Evolutionary conservation across 2,113 vertebrate genomes (phyloP).

Genomic region (Channa maculata): DNA sequence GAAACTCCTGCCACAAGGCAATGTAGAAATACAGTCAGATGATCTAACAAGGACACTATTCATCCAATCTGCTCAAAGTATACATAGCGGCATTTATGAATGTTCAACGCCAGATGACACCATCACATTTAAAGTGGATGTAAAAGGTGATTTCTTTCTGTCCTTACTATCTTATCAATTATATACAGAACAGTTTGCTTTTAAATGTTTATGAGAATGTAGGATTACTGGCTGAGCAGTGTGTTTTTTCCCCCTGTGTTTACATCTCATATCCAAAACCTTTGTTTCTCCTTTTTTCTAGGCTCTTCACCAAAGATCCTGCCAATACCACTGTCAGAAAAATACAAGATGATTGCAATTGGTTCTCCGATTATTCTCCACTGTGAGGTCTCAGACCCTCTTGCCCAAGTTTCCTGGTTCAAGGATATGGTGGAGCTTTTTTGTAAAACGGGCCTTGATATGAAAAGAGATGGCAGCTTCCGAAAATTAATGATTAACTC

Average conservation of each 20-base stretch:
- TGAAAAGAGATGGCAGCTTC: slow-evolving; percentile 84
- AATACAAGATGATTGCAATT: slow-evolving; percentile 67
- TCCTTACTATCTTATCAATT: slow-evolving; percentile 18
- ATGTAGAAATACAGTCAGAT: slow-evolving; percentile 70
- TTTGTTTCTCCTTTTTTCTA: slow-evolving; percentile 67
- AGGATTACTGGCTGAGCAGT: background rate
- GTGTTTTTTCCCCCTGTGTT: slow-evolving; percentile 10
- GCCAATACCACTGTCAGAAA: slow-evolving; percentile 75
- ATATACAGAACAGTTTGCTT: background rate
- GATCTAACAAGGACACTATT: slow-evolving; percentile 70
- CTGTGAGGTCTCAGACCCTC: slow-evolving; percentile 85
- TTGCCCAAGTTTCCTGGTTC: slow-evolving; percentile 88
- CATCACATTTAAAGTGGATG: slow-evolving; percentile 80
- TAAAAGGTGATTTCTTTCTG: slow-evolving; percentile 81
- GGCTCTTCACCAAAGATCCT: slow-evolving; percentile 76
- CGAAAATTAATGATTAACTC: slow-evolving; percentile 86
- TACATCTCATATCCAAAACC: slow-evolving; percentile 43
- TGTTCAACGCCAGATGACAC: slow-evolving; percentile 80
- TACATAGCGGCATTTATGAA: slow-evolving; percentile 79
- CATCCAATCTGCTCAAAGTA: slow-evolving; percentile 72
- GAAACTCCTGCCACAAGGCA: slow-evolving; percentile 68
- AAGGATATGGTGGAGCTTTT: slow-evolving; percentile 90
- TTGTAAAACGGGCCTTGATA: slow-evolving; percentile 81
- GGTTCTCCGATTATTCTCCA: slow-evolving; percentile 85
- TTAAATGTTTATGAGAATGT: slow-evolving; percentile 28